These are phyloP conservation scores for Lichenostomus cassidix DNA, from an alignment of 2,113 vertebrate species.

Conservation along the genomic window DNA sequence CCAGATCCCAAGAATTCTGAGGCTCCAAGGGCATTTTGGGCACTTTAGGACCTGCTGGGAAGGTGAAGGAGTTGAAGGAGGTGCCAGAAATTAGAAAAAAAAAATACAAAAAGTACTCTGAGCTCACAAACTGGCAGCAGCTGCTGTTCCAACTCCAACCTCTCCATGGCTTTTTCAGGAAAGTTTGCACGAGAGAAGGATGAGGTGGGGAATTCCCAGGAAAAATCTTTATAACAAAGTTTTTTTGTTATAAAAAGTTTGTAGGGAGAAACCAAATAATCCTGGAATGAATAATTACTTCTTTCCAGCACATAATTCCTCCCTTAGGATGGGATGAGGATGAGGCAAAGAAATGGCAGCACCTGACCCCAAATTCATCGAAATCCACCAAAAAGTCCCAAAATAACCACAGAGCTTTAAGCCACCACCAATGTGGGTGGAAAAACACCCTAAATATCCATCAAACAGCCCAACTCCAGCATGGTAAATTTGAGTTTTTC, in stretches of 20 bases:
- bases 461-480: fast-evolving
- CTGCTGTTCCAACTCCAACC: background rate
- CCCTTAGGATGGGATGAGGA: background rate
- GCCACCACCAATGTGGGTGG: background rate
- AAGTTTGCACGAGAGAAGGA: background rate
- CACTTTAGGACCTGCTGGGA: background rate
- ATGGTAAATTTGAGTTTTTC: background rate
- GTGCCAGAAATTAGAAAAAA: background rate
- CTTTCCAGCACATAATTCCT: background rate
- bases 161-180: background rate
- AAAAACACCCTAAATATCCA: background rate
- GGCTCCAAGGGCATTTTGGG: fast-evolving
- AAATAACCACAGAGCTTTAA: background rate
- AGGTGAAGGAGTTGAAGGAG: background rate
- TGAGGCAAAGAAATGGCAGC: background rate
- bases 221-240: background rate
- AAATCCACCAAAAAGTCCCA: background rate
- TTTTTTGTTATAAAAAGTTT: background rate
- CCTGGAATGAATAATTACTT: background rate
- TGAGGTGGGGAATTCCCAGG: background rate
- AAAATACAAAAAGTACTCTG: background rate
- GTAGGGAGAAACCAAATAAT: background rate
- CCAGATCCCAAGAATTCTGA: background rate
- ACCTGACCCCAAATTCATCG: background rate
- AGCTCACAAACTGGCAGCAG: background rate